A percentile compares a stretch with the other conserved stretches of the same genome.
phyloP scores from a whole-genome alignment of 2,888 invertebrate genomes.

The Nephrocerus scutellatus region DNA sequence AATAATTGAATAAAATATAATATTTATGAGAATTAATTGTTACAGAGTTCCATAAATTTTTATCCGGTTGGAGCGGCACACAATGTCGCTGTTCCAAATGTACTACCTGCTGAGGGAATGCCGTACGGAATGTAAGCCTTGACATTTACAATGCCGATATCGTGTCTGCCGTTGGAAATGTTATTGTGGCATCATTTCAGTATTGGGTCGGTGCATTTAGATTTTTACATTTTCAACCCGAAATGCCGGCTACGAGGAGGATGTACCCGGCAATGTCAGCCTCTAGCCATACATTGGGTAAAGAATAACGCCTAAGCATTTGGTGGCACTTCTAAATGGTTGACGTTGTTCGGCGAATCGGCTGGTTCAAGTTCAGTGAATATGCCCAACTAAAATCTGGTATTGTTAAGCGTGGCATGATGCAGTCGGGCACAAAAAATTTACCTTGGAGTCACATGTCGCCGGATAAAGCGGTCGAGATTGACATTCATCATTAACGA shows the following conservation, averaged over 20 bases:
- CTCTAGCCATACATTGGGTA: conserved; percentile 88
- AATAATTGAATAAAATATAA: too few species aligned
- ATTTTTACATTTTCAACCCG: conserved; percentile 69
- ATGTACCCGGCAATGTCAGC: conserved; percentile 67
- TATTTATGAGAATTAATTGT: too few species aligned
- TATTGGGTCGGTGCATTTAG: conserved; percentile 92
- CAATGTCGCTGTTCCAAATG: too few species aligned
- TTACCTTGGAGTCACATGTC: conserved; percentile 96
- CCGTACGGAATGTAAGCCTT: too few species aligned
- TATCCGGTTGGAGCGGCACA: too few species aligned
- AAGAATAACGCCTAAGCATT: conserved; percentile 86
- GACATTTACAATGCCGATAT: conserved; percentile 93
- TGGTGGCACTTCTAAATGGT: conserved; percentile 85
- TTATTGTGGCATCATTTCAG: conserved; percentile 91
- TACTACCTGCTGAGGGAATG: too few species aligned
- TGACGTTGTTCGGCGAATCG: conserved; percentile 92
- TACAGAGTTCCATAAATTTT: too few species aligned
- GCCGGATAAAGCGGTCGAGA: conserved; percentile 74
- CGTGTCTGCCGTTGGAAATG: conserved; percentile 81
- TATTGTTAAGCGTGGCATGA: conserved; percentile 77
- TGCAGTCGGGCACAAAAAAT: conserved; percentile 91
- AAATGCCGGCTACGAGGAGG: conserved; percentile 45
- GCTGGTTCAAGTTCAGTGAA: conserved; percentile 89
- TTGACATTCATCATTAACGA: conserved; percentile 78
- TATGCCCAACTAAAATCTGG: conserved; percentile 78